Base-by-base conservation (phyloP, 2,113 vertebrate species). In the Syngnathus scovelli region DNA sequence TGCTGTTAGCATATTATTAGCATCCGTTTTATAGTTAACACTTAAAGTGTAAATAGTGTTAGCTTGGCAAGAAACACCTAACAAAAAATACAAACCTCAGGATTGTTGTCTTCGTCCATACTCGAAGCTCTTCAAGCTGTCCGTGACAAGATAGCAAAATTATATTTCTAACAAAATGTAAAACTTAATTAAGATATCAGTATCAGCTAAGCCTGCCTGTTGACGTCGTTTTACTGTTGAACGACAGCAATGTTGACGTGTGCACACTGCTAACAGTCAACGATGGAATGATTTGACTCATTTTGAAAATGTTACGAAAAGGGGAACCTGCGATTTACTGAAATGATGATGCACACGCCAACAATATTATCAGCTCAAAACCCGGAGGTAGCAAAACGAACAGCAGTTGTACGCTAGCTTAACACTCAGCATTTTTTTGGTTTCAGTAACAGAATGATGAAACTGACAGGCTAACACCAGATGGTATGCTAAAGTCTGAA, bases 61-160 rank as follows among this genome's bases (percentile, higher is more conserved):
- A 37, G 36, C 2, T 64, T 59, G 56, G 23, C 2, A 68, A 39
- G 74, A 37, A 48, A 54, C 23, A 37, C 27, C 51, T 64, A 64
- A 66, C 38, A 39, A 39, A 49, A 3, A 37, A n/a, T 55, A 72
- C 81, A 60, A 39, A 83, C 91, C 91, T 91, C 90, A 8, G 86
- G 85, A 38, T 86, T 90, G 83, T 82, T 89, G 74, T 83, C 87
- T 72, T 85, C 87, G 52, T 92, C 90, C 91, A 92, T 92, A 76
- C 39, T 70, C 64, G 69, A 70, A 80, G 19, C 63, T 64, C 64
- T 75, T 37, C 65, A 18, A 69, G 60, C 75, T 78, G 74, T 11
- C 48, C 60, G 61, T 18, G 46, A 76, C 21, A 79, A 78, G 41
- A 79, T 6, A 56, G 16, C 66, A 78, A 9, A 73, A 58, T 15